Base-by-base conservation (phyloP, 2,113 vertebrate species). In the Hiodon tergisus region DNA sequence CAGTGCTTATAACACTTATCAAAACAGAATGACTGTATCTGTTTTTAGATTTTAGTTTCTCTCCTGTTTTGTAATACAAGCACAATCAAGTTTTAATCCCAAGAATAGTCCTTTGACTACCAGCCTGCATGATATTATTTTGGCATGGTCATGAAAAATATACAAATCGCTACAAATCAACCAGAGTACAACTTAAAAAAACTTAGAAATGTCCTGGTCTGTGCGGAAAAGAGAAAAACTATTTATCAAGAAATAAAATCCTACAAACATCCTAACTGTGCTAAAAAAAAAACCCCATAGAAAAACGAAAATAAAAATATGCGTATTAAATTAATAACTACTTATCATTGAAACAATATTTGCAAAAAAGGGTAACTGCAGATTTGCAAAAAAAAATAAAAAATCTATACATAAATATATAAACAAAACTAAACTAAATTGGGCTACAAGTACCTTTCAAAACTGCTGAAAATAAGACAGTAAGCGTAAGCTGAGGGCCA, bases 1-100 rank as follows among this genome's bases (percentile, higher is more conserved):
- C 97, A 99, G 97, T 99, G 97, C 95, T 98, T 95, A 93, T 93
- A 97, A 98, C 96, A 98, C 96, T 96, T 95, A 93, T 77, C 31
- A 91, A 98, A 96, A 96, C 92, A 94, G 93, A 83, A 91, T 95
- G 94, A 95, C 93, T 93, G 91, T 86, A 83, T 62, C 85, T 86
- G 80, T 81, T 79, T 68, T 77, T 62, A 66, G 48, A 57, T 48
- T 87, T 85, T 85, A 81, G 79, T 83, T 84, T 83, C 81, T 57
- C 76, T 59, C 87, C 85, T 88, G 83, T 81, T 84, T 88, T 86
- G 83, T 90, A 90, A 88, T 92, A 94, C 86, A 91, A 95, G 92
- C 91, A 93, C 94, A 95, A 95, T 99, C 97, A 97, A 97, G 94
- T 96, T 96, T 96, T 93, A 95, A 90, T 94, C 93, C 90, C 87